Evolutionary conservation across 2,888 invertebrate genomes (phyloP), one percentile per base, ranked within the genome.

Genomic region (Amiota mariae): DNA sequence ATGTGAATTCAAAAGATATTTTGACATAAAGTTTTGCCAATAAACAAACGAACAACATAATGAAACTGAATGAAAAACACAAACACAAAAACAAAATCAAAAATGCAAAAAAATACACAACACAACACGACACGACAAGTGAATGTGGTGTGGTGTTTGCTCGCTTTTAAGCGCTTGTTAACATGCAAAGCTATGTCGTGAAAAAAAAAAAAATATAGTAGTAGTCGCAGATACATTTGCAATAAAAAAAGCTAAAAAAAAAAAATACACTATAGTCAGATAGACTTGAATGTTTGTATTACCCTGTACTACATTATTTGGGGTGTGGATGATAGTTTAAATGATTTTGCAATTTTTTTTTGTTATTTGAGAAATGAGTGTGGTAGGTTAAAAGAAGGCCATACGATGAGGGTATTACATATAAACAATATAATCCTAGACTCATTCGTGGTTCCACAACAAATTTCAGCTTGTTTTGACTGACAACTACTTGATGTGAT

Each of bases 181-280:
- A 66, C 66, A 66, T 66, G 66, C 66, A 66, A 66, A 66, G 66
- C 66, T 48, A 15, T 66, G 66, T 66, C 20, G 66, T 20, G 12
- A 18, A 59, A 59, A 59, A 18, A 59, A 59, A 59, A n/a, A 18
- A 1, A 1, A 59, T 20, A 59, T 20, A 59, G 18, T 51, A 51
- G 36, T 36, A 6, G 36, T n/a, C n/a, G n/a, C 36, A 36, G 36
- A 36, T 36, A 36, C 36, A 36, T 36, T 36, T 36, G 8, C 36
- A 51, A 51, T 51, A 59, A 59, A 20, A 18, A 59, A 18, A 15
- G 1, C 2, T n/a, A 59, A 59, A 59, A 59, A 18, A 15, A 24
- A 57, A n/a, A 57, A 15, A 15, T 15, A 36, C 36, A 36, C 36
- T 36, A 36, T 6, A 36, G 36, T 36, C 8, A 6, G 8, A 36